A percentile compares a stretch with the other conserved stretches of the same genome.
Evolutionary conservation across 1,140 invertebrate species (phyloP).

Genomic region (Venturia canescens): DNA sequence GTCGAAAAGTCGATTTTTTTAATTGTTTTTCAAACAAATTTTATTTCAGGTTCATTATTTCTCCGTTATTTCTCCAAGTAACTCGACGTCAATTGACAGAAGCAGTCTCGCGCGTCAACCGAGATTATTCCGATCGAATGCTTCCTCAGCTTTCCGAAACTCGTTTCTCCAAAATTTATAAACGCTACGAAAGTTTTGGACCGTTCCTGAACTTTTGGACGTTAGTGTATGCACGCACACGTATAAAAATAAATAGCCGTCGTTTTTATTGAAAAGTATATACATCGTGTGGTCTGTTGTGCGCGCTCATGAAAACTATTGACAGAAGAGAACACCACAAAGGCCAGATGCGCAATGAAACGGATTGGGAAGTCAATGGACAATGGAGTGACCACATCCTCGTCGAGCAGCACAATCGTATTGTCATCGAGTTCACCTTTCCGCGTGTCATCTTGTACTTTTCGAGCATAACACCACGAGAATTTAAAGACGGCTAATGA

Average conservation of each 20-base stretch:
- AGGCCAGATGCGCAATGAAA: constrained; percentile 28
- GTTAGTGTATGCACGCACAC: too few species aligned
- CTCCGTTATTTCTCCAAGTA: too few species aligned
- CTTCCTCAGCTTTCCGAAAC: too few species aligned
- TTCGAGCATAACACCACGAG: background rate
- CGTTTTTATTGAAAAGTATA: background rate
- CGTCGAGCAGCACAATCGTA: constrained; percentile 7
- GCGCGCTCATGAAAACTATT: constrained; percentile 13
- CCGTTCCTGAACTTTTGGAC: too few species aligned
- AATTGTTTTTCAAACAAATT: too few species aligned
- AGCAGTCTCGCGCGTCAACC: too few species aligned
- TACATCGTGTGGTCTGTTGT: constrained; percentile 4
- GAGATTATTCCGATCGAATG: too few species aligned
- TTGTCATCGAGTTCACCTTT: constrained; percentile 18
- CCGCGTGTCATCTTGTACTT: constrained; percentile 12
- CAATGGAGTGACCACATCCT: constrained; percentile 26
- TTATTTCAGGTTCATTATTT: too few species aligned
- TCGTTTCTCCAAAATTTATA: background rate
- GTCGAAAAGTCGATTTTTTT: too few species aligned
- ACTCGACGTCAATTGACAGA: too few species aligned
- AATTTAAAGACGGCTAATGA: background rate
- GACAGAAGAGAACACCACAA: constrained; percentile 26
- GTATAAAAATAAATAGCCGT: background rate
- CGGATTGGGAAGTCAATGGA: constrained; percentile 2
- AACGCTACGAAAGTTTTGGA: background rate